A percentile compares a stretch with the other conserved stretches of the same genome.
These are phyloP conservation scores for Ophion costatus DNA, from an alignment of 2,888 invertebrate species.

Conservation along the genomic window DNA sequence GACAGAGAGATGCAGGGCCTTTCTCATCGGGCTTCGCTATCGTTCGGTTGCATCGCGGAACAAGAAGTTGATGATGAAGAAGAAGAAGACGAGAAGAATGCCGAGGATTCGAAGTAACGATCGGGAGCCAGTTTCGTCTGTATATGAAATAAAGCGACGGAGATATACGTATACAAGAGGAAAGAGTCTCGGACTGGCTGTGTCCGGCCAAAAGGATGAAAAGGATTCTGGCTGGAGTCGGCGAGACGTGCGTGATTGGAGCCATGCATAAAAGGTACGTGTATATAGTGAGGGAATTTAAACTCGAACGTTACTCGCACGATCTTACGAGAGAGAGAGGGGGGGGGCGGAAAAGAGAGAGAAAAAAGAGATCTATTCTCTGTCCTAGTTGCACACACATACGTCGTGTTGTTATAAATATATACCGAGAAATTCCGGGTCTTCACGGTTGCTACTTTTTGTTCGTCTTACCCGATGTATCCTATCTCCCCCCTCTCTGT, in stretches of 20 bases:
- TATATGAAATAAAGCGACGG: constrained; percentile 1
- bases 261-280: constrained; percentile 45
- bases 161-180: constrained; percentile 20
- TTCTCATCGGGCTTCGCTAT: constrained; percentile 17
- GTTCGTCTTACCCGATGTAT: constrained; percentile 70
- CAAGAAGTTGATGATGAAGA: constrained; percentile 9
- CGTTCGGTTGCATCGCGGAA: constrained; percentile 26
- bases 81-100: constrained; percentile 39
- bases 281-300: constrained; percentile 26
- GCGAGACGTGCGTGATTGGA: constrained; percentile 62
- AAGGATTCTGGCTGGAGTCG: constrained; percentile 60
- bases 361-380: neutral
- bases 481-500: constrained; percentile 44
- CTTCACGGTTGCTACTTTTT: constrained; percentile 72
- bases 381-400: constrained; percentile 28
- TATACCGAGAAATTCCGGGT: constrained; percentile 72
- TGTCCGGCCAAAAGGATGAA: constrained; percentile 51
- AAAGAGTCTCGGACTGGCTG: constrained; percentile 53
- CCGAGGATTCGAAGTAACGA: constrained; percentile 32
- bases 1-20: neutral
- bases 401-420: constrained; percentile 29
- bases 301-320: constrained; percentile 25
- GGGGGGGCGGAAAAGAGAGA: constrained; percentile 2
- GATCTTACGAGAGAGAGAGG: neutral
- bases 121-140: neutral